phyloP scores from a whole-genome alignment of 35 echinoderm and acorn worm species.

The Eucidaris tribuloides region DNA sequence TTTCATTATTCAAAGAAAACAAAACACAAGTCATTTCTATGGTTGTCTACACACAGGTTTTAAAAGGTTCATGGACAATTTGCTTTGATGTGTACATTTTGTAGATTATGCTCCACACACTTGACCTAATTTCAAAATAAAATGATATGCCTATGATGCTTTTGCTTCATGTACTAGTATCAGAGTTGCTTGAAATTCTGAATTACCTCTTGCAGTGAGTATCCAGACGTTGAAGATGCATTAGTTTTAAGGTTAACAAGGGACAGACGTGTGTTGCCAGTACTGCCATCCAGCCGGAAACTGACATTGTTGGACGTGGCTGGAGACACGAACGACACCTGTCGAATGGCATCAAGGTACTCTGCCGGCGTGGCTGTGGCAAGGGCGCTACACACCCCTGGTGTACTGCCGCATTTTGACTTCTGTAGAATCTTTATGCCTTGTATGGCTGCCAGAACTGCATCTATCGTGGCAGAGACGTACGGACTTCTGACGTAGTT shows the following conservation, averaged over 20 bases:
- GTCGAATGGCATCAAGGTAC: conserved; percentile 10
- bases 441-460: background rate
- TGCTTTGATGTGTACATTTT: background rate
- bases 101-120: background rate
- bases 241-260: background rate
- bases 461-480: background rate
- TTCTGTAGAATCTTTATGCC: background rate
- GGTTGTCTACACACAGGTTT: too few species aligned
- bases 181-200: background rate
- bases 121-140: too few species aligned
- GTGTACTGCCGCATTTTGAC: background rate
- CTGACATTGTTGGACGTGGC: background rate
- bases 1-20: too few species aligned
- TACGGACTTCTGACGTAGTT: conserved; percentile 44
- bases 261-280: background rate
- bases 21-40: too few species aligned
- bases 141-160: background rate
- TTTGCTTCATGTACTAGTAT: background rate
- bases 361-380: conserved; percentile 20
- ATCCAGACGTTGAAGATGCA: background rate
- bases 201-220: background rate
- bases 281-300: background rate
- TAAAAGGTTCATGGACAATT: background rate
- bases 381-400: conserved; percentile 1
- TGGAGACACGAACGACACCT: background rate